These are phyloP conservation scores for Blastomussa wellsi DNA, from an alignment of 92 coral and sea anemone genomes.

Conservation along the genomic window DNA sequence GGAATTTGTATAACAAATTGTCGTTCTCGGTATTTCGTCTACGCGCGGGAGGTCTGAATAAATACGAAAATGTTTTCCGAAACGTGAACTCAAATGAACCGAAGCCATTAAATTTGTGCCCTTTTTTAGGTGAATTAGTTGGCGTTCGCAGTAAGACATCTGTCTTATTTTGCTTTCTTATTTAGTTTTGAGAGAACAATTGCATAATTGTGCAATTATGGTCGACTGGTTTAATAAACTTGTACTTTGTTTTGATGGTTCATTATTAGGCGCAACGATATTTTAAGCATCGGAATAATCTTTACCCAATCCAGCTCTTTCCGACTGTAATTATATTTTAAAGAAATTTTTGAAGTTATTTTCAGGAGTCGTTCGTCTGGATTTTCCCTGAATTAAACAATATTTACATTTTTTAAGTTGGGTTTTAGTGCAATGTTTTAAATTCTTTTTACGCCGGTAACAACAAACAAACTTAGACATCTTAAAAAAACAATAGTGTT, in stretches of 20 bases:
- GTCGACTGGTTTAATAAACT: not conserved
- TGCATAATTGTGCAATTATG: not conserved
- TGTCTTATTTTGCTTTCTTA: not conserved
- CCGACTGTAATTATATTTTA: not conserved
- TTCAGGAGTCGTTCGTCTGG: not conserved
- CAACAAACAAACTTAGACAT: not conserved
- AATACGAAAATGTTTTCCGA: not conserved
- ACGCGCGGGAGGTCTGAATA: not conserved
- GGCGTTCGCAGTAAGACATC: not conserved
- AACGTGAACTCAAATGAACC: not conserved
- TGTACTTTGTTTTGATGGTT: not conserved
- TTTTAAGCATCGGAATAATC: not conserved
- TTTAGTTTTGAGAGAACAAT: not conserved
- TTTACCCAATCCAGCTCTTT: not conserved
- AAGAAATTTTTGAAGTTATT: not conserved
- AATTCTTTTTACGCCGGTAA: too few relatives aligned
- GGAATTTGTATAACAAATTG: not conserved
- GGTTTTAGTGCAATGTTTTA: not conserved
- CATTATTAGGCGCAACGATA: not conserved
- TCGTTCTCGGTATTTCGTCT: not conserved
- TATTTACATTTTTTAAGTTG: not conserved
- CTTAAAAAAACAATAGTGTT: too few relatives aligned
- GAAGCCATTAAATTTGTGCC: not conserved
- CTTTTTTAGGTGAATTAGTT: not conserved
- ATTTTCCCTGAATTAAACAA: not conserved